Evolutionary conservation across 2,113 vertebrate species (phyloP).

Genomic region (Propithecus coquereli): DNA sequence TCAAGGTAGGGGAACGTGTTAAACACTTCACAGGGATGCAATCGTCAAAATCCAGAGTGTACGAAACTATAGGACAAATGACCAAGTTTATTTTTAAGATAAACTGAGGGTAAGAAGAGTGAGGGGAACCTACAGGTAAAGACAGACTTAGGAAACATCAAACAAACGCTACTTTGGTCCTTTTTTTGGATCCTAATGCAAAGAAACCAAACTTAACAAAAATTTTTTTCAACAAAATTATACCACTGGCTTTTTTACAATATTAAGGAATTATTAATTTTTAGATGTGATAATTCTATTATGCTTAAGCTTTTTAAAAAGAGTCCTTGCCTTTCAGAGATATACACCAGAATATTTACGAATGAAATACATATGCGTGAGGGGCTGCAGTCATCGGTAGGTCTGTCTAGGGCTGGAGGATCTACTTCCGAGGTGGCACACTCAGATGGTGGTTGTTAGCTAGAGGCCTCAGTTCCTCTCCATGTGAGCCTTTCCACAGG

Average conservation of each 20-base stretch:
- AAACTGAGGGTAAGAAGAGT: neutral
- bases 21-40: neutral
- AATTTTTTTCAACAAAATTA: neutral
- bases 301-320: neutral
- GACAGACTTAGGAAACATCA: neutral
- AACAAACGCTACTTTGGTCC: neutral
- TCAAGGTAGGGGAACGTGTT: neutral
- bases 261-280: neutral
- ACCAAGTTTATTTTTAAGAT: conserved; percentile 4
- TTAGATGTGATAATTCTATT: neutral
- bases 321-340: neutral
- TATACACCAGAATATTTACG: neutral
- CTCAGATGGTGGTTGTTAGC: neutral
- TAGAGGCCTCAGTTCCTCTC: neutral
- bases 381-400: neutral
- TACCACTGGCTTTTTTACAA: neutral
- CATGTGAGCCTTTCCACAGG: neutral
- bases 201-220: neutral
- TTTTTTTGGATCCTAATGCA: neutral
- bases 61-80: neutral
- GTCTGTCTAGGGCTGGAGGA: neutral
- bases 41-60: conserved; percentile 1
- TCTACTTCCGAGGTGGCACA: neutral
- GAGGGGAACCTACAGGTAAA: neutral
- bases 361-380: neutral